Conservation (phyloP, 2,888 invertebrate genomes). For the Andrena praecox region DNA sequence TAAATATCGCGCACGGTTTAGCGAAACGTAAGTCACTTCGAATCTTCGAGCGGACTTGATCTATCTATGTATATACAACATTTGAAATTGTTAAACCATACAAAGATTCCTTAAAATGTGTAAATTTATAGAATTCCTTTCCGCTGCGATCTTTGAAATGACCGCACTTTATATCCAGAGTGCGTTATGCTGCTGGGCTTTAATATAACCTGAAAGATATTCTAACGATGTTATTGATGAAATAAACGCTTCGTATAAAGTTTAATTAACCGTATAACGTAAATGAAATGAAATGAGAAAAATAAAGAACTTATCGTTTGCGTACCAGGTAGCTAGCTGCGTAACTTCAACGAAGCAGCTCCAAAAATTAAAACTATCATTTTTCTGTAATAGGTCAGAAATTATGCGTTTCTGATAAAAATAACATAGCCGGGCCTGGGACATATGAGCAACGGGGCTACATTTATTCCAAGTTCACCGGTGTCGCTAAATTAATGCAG, state of each 20-base stretch:
- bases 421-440: slow-evolving; percentile 91
- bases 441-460: slow-evolving; percentile 95
- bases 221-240: neutral
- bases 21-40: neutral
- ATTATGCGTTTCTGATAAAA: slow-evolving; percentile 89
- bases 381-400: slow-evolving; percentile 89
- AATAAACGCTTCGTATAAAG: neutral
- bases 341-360: neutral
- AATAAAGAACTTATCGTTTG: slow-evolving; percentile 75
- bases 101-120: no score
- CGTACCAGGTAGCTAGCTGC: slow-evolving; percentile 77
- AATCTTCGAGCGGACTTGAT: neutral
- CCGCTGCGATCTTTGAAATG: no score
- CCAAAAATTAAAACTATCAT: slow-evolving; percentile 69
- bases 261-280: neutral
- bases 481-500: slow-evolving; percentile 89
- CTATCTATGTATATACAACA: no score
- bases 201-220: neutral
- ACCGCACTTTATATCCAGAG: neutral
- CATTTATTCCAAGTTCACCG: slow-evolving; percentile 94
- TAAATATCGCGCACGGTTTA: neutral
- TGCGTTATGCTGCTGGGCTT: neutral
- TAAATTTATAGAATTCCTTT: no score
- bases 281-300: slow-evolving; percentile 18
- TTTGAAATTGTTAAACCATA: no score